Evolutionary conservation across 2,113 vertebrate genomes (phyloP).

Genomic region (Anolis carolinensis): DNA sequence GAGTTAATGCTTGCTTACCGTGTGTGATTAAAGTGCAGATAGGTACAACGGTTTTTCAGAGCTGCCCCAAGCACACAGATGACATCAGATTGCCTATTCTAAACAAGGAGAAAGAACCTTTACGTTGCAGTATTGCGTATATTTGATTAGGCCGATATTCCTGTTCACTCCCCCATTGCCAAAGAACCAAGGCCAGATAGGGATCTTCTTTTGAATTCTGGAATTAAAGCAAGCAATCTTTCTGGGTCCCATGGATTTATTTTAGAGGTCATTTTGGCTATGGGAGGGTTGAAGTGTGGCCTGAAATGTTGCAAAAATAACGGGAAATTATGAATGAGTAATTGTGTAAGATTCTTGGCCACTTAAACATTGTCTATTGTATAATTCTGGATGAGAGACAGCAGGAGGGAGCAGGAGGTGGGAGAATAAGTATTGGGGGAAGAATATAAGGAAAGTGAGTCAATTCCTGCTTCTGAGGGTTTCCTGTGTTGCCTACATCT

Average conservation of each 20-base stretch:
- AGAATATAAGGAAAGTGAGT: conserved; percentile 4
- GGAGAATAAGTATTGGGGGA: not conserved
- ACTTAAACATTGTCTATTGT: not conserved
- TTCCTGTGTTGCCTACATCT: not conserved
- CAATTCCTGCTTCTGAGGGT: not conserved
- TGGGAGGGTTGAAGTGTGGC: not conserved
- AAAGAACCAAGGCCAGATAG: conserved; percentile 16
- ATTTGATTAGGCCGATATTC: not conserved
- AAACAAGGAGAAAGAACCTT: conserved; percentile 34
- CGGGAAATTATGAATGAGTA: not conserved
- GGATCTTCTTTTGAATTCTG: conserved; percentile 28
- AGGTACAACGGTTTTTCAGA: conserved; percentile 53
- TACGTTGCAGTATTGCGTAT: not conserved
- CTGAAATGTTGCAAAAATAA: not conserved
- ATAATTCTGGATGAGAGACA: not conserved
- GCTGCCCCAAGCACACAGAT: conserved; percentile 40
- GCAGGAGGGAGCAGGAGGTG: too few relatives aligned
- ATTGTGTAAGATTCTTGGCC: not conserved
- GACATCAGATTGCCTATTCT: conserved; percentile 20
- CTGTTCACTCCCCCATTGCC: not conserved
- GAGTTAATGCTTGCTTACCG: conserved; percentile 37
- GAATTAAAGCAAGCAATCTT: not conserved
- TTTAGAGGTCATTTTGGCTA: not conserved
- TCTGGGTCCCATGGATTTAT: too few relatives aligned
- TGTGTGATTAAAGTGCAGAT: conserved; percentile 38